Evolutionary conservation across 2,888 invertebrate species (phyloP).

Genomic region (Ichneumoninae sp.): DNA sequence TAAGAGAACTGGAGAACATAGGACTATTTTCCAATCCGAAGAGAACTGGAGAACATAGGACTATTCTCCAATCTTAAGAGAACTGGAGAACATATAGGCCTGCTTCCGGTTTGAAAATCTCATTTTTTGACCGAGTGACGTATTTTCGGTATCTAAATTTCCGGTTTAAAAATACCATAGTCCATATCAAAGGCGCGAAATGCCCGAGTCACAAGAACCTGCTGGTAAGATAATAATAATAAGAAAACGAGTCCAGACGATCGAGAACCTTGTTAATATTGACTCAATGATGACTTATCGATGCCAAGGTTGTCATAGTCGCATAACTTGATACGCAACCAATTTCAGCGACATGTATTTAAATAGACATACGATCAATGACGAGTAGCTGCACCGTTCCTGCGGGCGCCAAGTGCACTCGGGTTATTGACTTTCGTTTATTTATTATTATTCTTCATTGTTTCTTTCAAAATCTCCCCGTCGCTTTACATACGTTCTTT

Average conservation of each 20-base stretch:
- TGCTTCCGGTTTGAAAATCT: too few species aligned
- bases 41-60: too few species aligned
- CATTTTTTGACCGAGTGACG: too few species aligned
- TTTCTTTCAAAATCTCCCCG: not conserved
- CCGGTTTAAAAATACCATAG: too few species aligned
- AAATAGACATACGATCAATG: not conserved
- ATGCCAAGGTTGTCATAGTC: conserved; percentile 55
- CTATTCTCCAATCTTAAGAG: too few species aligned
- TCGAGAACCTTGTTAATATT: conserved; percentile 31
- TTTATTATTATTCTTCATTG: not conserved
- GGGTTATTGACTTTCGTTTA: not conserved
- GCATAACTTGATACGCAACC: conserved; percentile 32
- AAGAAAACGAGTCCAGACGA: conserved; percentile 20
- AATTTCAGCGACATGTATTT: conserved; percentile 3
- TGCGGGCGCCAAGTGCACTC: not conserved
- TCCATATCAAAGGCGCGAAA: not conserved
- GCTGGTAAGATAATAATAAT: not conserved
- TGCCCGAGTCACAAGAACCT: not conserved
- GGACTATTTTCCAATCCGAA: too few species aligned
- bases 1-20: too few species aligned
- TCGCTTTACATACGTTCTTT: too few species aligned
- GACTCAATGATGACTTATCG: conserved; percentile 54
- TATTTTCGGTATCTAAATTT: too few species aligned
- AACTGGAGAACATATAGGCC: too few species aligned
- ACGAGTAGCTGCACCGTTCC: not conserved